Percentiles rank a stretch among this genome's conserved stretches.
phyloP scores from a whole-genome alignment of 2,888 invertebrate species.

The Pardosa pseudoannulata region DNA sequence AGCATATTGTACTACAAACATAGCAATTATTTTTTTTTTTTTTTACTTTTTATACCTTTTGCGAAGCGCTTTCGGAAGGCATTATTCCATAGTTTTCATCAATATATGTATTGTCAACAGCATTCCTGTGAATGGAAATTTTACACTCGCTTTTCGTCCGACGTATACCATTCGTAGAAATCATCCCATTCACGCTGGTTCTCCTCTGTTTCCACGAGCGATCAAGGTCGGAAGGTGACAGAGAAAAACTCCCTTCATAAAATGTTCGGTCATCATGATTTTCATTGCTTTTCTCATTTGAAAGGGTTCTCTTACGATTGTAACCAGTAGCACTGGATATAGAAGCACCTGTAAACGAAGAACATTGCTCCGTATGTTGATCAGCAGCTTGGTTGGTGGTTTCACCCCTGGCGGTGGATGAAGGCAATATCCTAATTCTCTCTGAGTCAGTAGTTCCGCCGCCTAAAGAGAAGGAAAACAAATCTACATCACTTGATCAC shows the following conservation, averaged over 20 bases:
- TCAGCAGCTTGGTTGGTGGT: background rate
- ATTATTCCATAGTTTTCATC: slow-evolving; percentile 50
- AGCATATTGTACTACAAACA: background rate
- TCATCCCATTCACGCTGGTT: slow-evolving; percentile 50
- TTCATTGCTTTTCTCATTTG: slow-evolving; percentile 24
- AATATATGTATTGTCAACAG: slow-evolving; percentile 55
- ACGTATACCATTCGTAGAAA: slow-evolving; percentile 18
- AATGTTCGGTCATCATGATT: slow-evolving; percentile 37
- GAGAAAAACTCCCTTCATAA: slow-evolving; percentile 51
- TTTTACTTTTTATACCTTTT: slow-evolving; percentile 59
- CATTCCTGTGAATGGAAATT: slow-evolving; percentile 58
- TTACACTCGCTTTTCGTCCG: slow-evolving; percentile 53
- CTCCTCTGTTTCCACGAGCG: slow-evolving; percentile 48
- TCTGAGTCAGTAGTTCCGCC: slow-evolving; percentile 37
- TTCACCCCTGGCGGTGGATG: slow-evolving; percentile 30
- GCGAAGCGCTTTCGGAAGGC: slow-evolving; percentile 29
- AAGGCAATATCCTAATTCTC: slow-evolving; percentile 39
- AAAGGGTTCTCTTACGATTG: slow-evolving; percentile 27
- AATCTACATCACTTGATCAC: no score
- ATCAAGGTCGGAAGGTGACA: slow-evolving; percentile 68
- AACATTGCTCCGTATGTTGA: slow-evolving; percentile 7
- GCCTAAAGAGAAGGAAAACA: slow-evolving; percentile 21
- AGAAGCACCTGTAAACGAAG: slow-evolving; percentile 18
- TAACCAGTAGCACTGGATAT: background rate
- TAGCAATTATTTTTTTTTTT: no score